Conservation (phyloP, 2,113 vertebrate species). For the Alligator mississippiensis region DNA sequence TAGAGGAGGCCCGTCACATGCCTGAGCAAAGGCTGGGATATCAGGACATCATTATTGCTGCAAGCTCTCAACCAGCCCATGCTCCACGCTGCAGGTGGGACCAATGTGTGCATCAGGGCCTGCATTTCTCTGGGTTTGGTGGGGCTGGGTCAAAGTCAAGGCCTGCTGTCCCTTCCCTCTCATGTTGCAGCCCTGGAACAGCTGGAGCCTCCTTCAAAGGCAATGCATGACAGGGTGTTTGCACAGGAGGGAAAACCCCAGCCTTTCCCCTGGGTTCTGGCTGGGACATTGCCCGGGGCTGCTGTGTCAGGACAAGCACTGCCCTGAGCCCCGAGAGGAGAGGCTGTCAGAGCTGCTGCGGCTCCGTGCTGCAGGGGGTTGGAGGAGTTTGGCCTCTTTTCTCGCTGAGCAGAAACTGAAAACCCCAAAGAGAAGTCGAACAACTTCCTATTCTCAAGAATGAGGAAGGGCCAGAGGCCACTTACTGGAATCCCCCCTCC, state of each 20-base stretch:
- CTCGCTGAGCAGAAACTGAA: slow-evolving; percentile 37
- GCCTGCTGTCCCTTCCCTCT: not conserved
- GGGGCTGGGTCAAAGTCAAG: not conserved
- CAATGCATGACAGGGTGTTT: not conserved
- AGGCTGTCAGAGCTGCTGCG: not conserved
- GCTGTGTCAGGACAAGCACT: not conserved
- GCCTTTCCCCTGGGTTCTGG: not conserved
- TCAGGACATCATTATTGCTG: not conserved
- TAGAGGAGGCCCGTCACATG: not conserved
- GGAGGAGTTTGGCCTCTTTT: not conserved
- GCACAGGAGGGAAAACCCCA: not conserved
- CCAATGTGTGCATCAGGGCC: not conserved
- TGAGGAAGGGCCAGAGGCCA: slow-evolving; percentile 50
- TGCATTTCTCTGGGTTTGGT: not conserved
- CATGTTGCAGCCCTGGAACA: not conserved
- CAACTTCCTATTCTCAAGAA: slow-evolving; percentile 71
- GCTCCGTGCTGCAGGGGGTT: not conserved
- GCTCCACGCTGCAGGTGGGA: not conserved
- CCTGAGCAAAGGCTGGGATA: not conserved
- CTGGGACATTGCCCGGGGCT: not conserved
- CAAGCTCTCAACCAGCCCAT: too few species aligned
- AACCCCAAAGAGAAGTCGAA: slow-evolving; percentile 38
- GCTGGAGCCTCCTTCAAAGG: too few species aligned
- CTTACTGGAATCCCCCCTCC: slow-evolving; percentile 62
- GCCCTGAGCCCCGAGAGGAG: not conserved